A percentile compares a stretch with the other conserved stretches of the same genome.
phyloP scores from a whole-genome alignment of 1,140 invertebrate species.

The Stegodyphus mimosarum region DNA sequence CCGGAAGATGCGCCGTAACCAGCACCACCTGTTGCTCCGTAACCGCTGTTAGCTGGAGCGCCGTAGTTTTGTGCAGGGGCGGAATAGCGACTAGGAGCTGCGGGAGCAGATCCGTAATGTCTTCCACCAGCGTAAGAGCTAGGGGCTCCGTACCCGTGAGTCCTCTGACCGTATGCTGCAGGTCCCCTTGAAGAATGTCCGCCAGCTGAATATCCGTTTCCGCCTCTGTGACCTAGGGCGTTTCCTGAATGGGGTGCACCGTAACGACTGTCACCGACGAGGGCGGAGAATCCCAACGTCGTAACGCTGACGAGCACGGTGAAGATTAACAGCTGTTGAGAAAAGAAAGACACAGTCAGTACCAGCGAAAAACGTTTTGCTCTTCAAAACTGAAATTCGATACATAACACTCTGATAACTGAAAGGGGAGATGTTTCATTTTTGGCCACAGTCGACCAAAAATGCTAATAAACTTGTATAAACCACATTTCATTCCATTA shows the following conservation, averaged over 20 bases:
- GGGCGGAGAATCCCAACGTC: neutral
- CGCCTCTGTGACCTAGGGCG: conserved; percentile 15
- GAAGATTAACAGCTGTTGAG: conserved; percentile 3
- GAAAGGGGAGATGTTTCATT: too few species aligned
- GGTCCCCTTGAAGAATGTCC: neutral
- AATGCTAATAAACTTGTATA: too few species aligned
- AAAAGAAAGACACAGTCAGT: too few species aligned
- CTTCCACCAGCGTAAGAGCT: neutral
- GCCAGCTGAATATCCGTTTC: neutral
- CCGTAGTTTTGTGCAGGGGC: neutral
- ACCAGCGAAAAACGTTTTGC: too few species aligned
- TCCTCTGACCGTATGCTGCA: neutral
- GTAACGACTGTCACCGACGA: conserved; percentile 29
- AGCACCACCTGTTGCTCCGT: too few species aligned
- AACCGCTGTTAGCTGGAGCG: neutral
- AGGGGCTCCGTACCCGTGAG: neutral
- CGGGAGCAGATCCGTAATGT: neutral
- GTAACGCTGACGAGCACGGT: conserved; percentile 12
- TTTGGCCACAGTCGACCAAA: too few species aligned
- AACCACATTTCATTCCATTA: too few species aligned
- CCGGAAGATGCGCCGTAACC: too few species aligned
- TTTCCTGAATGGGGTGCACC: conserved; percentile 20
- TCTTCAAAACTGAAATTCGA: too few species aligned
- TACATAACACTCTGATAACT: too few species aligned
- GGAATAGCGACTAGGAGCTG: neutral